Percentiles rank a stretch among this genome's conserved stretches.
phyloP scores from a whole-genome alignment of 2,797 vertebrate species.

The Characodon lateralis region DNA sequence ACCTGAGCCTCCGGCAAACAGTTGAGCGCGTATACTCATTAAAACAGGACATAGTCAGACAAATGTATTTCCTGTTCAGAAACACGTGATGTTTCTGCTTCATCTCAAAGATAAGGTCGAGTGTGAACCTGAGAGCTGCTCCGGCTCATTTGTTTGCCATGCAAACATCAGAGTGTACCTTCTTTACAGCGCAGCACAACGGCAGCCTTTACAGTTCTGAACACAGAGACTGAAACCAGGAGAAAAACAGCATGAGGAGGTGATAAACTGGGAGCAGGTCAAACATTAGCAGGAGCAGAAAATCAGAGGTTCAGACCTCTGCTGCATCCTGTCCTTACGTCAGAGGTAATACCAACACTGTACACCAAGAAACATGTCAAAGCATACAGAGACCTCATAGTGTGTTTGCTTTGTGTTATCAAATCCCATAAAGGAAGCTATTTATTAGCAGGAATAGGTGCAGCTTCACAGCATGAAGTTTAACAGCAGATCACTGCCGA shows the following conservation, averaged over 20 bases:
- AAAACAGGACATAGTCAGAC: background rate
- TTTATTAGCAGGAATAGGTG: conserved; percentile 5
- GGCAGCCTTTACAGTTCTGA: background rate
- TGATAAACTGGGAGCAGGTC: conserved; percentile 2
- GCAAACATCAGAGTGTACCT: conserved; percentile 53
- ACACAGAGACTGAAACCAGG: background rate
- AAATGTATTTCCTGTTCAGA: conserved; percentile 5
- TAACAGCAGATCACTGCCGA: background rate
- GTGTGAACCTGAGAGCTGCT: conserved; percentile 8
- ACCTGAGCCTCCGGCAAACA: background rate
- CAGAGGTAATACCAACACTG: background rate
- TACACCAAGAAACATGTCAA: background rate
- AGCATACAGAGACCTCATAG: background rate
- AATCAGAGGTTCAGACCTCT: background rate
- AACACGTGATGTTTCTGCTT: conserved; percentile 5
- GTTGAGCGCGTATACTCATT: background rate
- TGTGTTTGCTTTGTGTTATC: conserved; percentile 1
- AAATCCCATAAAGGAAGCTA: background rate
- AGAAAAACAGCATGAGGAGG: background rate
- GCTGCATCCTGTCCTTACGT: background rate
- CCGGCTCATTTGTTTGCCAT: conserved; percentile 59
- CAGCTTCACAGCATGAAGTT: background rate
- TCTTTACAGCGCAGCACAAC: conserved; percentile 10
- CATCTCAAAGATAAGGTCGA: background rate
- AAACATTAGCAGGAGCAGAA: background rate